Base-by-base conservation (phyloP, 2,113 vertebrate genomes). In the Apteryx owenii region DNA sequence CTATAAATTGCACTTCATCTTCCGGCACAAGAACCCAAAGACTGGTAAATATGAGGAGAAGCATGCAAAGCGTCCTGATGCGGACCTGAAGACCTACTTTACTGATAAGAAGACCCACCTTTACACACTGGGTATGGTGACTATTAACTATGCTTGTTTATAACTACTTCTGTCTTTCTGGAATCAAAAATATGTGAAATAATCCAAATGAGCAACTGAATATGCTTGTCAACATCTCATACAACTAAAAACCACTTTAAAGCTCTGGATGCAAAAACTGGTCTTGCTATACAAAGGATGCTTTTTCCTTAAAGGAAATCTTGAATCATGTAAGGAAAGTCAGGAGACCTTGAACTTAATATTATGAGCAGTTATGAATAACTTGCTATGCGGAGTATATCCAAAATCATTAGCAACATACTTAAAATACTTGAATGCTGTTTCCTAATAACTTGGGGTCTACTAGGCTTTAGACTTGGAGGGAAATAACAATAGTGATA, bases 1-100 rank as follows among this genome's bases (percentile, higher is more conserved):
- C 92, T 99, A 99, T 95, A 99, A 99, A 88, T 97, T 99, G 84
- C 99, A 99, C 97, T 99, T 99, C 98, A 99, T 99, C 98, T 99
- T 99, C 98, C 98, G 99, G 22, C 99, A 99, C 98, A 99, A 99
- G 95, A 99, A 99, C 95, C 99, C 98, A 20, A 99, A 99, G 97
- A 99, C 99, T 0, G 99, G 99, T 46, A 98, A 98, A 77, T 99
- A 98, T 0, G 99, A 99, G 90, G 99, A 99, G 97, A 99, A 99
- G 79, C 99, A 99, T 0, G 99, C 99, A 12, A 99, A 99, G 97
- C 99, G 99, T 54, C 99, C 99, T 0, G 99, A 99, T 51, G 98
- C 98, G 1, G 99, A 99, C 97, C 98, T 99, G 90, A 99, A 99
- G 94, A 98, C 98, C 5, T 99, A 99, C 96, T 99, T 99, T 93